Conservation (phyloP, 2,797 vertebrate genomes). For the Eulemur coronatus region DNA sequence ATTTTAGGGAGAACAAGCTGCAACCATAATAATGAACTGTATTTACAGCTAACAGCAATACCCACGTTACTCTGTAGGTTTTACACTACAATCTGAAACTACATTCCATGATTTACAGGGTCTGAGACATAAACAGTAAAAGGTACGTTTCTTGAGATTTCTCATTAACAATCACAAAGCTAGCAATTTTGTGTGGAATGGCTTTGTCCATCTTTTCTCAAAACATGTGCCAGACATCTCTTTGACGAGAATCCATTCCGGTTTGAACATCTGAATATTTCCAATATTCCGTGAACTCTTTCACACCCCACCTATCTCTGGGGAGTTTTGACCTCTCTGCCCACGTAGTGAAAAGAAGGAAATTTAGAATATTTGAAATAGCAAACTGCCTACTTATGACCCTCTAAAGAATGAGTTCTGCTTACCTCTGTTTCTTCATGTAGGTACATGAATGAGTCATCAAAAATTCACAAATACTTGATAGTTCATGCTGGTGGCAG, state of each 20-base stretch:
- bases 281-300: not conserved
- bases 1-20: constrained; percentile 79
- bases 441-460: not conserved
- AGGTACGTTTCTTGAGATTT: constrained; percentile 44
- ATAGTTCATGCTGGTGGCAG: not conserved
- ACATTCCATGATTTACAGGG: constrained; percentile 41
- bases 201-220: constrained; percentile 24
- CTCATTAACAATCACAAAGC: not conserved
- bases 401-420: not conserved
- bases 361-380: not conserved
- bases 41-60: constrained; percentile 73
- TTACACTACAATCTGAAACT: constrained; percentile 48
- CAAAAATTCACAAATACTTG: not conserved
- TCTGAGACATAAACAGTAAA: constrained; percentile 45
- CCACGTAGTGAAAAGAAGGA: not conserved
- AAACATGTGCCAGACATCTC: not conserved
- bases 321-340: not conserved
- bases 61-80: constrained; percentile 51
- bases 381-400: not conserved
- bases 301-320: not conserved
- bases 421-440: not conserved
- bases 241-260: constrained; percentile 17
- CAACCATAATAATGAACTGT: constrained; percentile 76
- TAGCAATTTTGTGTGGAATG: not conserved
- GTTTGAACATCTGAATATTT: constrained; percentile 17